Evolutionary conservation across 2,113 vertebrate species (phyloP).

Genomic region (Dipodomys merriami): DNA sequence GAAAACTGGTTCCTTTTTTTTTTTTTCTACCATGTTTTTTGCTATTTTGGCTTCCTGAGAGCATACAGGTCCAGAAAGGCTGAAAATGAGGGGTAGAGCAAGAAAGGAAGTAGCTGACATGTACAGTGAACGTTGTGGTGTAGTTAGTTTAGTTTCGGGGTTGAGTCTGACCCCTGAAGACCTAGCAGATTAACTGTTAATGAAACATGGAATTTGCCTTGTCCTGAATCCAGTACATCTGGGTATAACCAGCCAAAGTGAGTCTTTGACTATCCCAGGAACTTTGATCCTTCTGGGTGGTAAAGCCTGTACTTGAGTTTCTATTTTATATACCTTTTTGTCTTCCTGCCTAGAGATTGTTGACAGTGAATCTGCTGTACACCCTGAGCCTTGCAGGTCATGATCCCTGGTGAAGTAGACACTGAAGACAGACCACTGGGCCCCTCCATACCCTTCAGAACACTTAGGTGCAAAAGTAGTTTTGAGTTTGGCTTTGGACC

Average conservation of each 20-base stretch:
- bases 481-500: background rate
- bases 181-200: too few relatives aligned
- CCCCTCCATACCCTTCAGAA: background rate
- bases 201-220: too few relatives aligned
- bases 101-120: too few relatives aligned
- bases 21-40: too few relatives aligned
- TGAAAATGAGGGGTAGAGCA: too few relatives aligned
- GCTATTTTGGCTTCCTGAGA: too few relatives aligned
- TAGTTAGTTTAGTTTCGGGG: too few relatives aligned
- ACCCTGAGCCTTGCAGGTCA: background rate
- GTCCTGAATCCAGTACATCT: too few relatives aligned
- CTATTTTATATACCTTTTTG: background rate
- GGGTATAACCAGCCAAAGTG: background rate
- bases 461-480: background rate
- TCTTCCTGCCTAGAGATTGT: background rate
- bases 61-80: too few relatives aligned
- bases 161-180: too few relatives aligned
- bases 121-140: too few relatives aligned
- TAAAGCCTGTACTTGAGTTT: background rate
- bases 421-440: background rate
- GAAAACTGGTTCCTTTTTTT: too few relatives aligned
- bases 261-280: background rate
- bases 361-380: background rate
- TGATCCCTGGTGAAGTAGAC: background rate
- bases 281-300: background rate